These are phyloP conservation scores for Choloepus didactylus DNA, from an alignment of 2,797 vertebrate species.

Conservation along the genomic window DNA sequence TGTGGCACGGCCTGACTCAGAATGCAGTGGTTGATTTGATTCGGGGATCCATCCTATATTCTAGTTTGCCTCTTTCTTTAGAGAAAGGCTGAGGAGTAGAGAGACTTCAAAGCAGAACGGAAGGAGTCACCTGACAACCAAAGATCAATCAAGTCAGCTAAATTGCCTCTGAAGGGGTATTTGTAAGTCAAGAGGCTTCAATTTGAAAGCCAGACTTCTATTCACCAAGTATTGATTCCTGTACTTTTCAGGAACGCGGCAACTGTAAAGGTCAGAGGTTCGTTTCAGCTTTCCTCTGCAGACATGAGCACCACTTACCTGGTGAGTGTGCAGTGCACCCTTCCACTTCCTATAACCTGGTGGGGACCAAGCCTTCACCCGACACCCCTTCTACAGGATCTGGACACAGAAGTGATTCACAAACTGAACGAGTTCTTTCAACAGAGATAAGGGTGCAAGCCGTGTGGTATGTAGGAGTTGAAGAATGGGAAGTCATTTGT, in stretches of 20 bases:
- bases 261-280: neutral
- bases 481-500: neutral
- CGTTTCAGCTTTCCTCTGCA: neutral
- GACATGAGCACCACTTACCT: neutral
- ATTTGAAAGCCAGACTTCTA: slow-evolving; percentile 43
- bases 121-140: neutral
- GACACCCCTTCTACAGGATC: neutral
- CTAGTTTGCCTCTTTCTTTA: slow-evolving; percentile 23
- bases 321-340: neutral
- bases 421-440: neutral
- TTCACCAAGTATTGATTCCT: slow-evolving; percentile 56
- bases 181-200: slow-evolving; percentile 44
- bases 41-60: neutral
- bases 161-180: slow-evolving; percentile 9
- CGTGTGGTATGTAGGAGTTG: neutral
- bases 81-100: neutral
- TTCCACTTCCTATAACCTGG: neutral
- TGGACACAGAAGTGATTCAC: neutral
- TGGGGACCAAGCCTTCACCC: neutral
- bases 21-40: slow-evolving; percentile 38
- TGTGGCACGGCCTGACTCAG: neutral
- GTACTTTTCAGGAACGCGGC: slow-evolving; percentile 57
- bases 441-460: neutral
- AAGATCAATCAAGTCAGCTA: slow-evolving; percentile 34
- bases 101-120: neutral